Base-by-base conservation (phyloP, 2,113 vertebrate species). In the Poeciliopsis occidentalis region DNA sequence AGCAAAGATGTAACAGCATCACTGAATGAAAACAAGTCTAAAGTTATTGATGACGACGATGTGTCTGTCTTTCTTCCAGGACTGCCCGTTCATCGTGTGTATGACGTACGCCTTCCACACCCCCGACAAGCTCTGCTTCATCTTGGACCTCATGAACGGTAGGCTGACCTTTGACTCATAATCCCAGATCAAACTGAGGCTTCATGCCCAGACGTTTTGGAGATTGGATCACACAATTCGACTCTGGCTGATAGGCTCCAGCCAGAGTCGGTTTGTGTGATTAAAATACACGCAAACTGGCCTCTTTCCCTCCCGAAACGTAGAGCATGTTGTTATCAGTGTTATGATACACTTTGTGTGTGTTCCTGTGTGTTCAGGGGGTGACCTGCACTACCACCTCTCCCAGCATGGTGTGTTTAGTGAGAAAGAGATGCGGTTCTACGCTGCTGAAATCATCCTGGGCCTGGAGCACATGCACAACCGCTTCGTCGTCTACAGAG, bases 31-130 rank as follows among this genome's bases (percentile, higher is more conserved):
- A 47, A 47, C 44, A n/a, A 24, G 24, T n/a, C n/a, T 57, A 22
- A n/a, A 47, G 8, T 7, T 57, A 7, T 57, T n/a, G 24, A n/a
- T 57, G 51, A 15, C 26, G 34, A n/a, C 62, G 64, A 51, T 44
- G 10, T 15, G 62, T 65, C 17, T 71, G 24, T 62, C 8, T 71
- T 19, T 29, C 87, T 65, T 89, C 8, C 71, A 99, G 97, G 97
- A 99, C 86, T 99, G 98, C 32, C 98, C 97, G 24, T 99, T 99
- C 90, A 99, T 99, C 51, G 98, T 99, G 83, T 99, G 98, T 84
- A 99, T 99, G 98, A 99, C 97, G 1, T 99, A 99, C 32, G 97
- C 98, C 92, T 99, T 99, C 94, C 97, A 99, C 86, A 99, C 98
- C 4, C 97, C 97, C 0, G 97, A 99, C 93, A 99, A 99, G 81